Evolutionary conservation across 30 jellyfish, hydroid and myxozoan genomes (phyloP).

Genomic region (Haliclystus octoradiatus): DNA sequence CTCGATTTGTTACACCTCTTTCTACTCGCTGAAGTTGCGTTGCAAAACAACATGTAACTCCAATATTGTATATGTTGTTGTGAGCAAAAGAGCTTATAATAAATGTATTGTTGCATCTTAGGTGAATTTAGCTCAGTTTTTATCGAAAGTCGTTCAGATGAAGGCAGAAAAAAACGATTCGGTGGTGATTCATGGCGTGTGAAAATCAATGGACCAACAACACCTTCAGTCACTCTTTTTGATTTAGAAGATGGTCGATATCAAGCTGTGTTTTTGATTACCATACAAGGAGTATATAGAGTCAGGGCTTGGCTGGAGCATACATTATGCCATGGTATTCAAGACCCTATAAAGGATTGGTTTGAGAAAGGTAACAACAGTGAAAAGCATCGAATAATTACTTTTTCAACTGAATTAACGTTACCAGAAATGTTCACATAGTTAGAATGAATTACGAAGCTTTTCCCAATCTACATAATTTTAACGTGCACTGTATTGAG

Average conservation of each 20-base stretch:
- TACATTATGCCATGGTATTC: slow-evolving; percentile 50
- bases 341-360: slow-evolving; percentile 68
- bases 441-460: not conserved
- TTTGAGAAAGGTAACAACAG: slow-evolving; percentile 45
- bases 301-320: slow-evolving; percentile 43
- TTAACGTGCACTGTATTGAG: no score
- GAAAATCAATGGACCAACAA: slow-evolving; percentile 45
- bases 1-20: no score
- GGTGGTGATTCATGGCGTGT: slow-evolving; percentile 85
- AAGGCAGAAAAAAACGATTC: slow-evolving; percentile 8
- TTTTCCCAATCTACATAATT: not conserved
- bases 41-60: no score
- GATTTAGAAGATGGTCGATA: slow-evolving; percentile 52
- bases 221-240: slow-evolving; percentile 33
- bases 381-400: no score
- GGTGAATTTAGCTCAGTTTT: slow-evolving; percentile 50
- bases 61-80: no score
- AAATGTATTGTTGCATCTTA: not conserved
- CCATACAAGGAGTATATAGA: slow-evolving; percentile 38
- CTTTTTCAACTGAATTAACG: not conserved
- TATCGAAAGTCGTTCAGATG: slow-evolving; percentile 33
- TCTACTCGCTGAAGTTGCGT: no score
- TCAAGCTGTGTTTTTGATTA: slow-evolving; percentile 30
- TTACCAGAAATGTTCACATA: not conserved
- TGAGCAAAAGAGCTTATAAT: no score